These are phyloP conservation scores for Bursaphelenchus mucronatus DNA, from an alignment of 1,140 invertebrate genomes.

Conservation along the genomic window DNA sequence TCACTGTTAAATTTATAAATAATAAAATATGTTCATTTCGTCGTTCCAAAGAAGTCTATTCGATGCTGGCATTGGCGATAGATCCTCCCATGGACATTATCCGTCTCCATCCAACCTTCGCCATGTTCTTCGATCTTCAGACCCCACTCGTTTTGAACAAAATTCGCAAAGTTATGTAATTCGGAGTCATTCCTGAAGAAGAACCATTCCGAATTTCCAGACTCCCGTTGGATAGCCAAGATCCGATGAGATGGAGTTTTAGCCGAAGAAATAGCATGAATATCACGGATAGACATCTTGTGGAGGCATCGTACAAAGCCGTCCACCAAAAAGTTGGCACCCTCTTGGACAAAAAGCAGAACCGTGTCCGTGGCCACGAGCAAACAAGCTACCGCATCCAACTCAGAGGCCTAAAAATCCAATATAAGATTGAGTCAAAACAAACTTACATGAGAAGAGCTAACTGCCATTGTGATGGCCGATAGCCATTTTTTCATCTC, in stretches of 20 bases:
- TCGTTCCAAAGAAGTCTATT: no score
- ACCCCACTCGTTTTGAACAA: no score
- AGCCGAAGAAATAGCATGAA: conserved; percentile 18
- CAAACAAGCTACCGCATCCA: conserved; percentile 32
- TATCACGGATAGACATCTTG: conserved; percentile 25
- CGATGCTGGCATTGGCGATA: no score
- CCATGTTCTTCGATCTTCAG: no score
- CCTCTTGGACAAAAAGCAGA: conserved; percentile 39
- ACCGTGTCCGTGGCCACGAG: conserved; percentile 28
- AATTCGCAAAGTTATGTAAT: conserved; percentile 10
- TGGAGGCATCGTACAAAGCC: conserved; percentile 36
- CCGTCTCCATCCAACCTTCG: no score
- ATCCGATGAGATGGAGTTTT: conserved; percentile 10
- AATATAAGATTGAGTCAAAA: background rate
- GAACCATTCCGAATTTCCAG: conserved; percentile 28
- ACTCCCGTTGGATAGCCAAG: conserved; percentile 19
- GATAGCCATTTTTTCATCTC: conserved; percentile 42
- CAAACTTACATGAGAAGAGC: background rate
- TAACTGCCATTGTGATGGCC: conserved; percentile 24
- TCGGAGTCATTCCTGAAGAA: conserved; percentile 29
- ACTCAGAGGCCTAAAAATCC: conserved; percentile 15
- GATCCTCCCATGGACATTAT: no score
- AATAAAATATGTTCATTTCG: no score
- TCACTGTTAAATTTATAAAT: no score
- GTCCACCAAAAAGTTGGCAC: conserved; percentile 39